Evolutionary conservation across 2,888 invertebrate species (phyloP), one percentile per base, ranked within the genome.

Genomic region (Sarcophaga caerulescens): DNA sequence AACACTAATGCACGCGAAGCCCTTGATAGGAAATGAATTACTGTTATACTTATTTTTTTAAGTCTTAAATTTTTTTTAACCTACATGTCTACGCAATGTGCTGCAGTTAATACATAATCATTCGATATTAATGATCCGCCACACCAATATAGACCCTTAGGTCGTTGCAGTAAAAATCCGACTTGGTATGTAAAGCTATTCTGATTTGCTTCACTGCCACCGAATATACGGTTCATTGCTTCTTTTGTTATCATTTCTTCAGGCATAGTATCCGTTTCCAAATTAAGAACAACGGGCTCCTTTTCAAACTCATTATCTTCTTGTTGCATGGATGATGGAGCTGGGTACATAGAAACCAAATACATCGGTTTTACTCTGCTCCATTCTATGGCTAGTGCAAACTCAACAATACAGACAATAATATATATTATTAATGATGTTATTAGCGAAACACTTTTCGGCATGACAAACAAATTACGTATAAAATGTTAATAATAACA

Each of bases 141-240:
- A 78, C 92, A 92, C 92, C 92, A 93, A 77, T 92, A 92, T 1
- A 92, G 89, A 68, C 92, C 93, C 78, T 90, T 90, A 2, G 92
- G 90, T 3, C 93, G 89, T 73, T 93, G 92, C 84, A 92, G 86
- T 69, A 92, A 87, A 85, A 92, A 90, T 45, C 92, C 92, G 25
- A 91, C 92, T 87, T 92, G 92, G 84, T 93, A 93, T 66, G 93
- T 92, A 73, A 93, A 92, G 52, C 90, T 89, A 77, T 92, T 88
- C 0, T 90, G 90, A 80, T 89, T 88, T 10, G 92, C 93, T 45
- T 92, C 91, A 83, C 89, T 89, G 47, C 93, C 93, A 52, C 93
- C 93, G 76, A 93, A 89, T 81, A 93, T 93, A 52, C 92, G 92
- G 89, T 92, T 92, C 93, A 92, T 92, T 62, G 93, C 93, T 88